Conservation (phyloP, 2,888 invertebrate genomes). For the Heliconius charithonia region DNA sequence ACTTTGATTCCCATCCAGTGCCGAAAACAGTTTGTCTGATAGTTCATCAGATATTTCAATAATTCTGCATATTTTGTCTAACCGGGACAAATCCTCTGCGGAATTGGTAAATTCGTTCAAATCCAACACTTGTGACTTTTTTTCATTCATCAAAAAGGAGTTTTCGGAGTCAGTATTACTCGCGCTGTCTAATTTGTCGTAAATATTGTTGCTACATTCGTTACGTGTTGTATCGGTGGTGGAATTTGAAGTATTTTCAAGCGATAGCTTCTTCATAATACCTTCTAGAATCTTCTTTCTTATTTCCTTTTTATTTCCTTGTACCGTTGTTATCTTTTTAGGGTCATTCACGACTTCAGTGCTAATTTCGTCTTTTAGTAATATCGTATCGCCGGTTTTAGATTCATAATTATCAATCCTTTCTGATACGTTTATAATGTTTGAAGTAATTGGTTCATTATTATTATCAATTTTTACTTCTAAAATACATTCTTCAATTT, state of each 20-base stretch:
- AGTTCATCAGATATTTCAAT: slow-evolving; percentile 80
- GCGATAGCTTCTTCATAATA: slow-evolving; percentile 38
- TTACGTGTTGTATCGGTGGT: slow-evolving; percentile 52
- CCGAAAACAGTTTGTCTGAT: slow-evolving; percentile 70
- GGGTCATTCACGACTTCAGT: not conserved
- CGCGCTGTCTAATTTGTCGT: slow-evolving; percentile 74
- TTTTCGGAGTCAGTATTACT: slow-evolving; percentile 70
- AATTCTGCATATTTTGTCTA: slow-evolving; percentile 76
- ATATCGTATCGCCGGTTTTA: not conserved
- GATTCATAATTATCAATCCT: not conserved
- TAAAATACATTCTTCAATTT: not conserved
- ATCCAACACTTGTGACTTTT: slow-evolving; percentile 70
- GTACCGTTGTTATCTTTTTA: not conserved
- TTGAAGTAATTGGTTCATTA: not conserved
- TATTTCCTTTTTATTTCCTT: slow-evolving; percentile 18
- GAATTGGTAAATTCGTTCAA: slow-evolving; percentile 71
- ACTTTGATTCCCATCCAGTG: slow-evolving; percentile 53
- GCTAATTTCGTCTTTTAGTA: not conserved
- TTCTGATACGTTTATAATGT: not conserved
- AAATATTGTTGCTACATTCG: slow-evolving; percentile 56
- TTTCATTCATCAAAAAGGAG: slow-evolving; percentile 68
- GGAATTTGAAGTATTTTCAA: slow-evolving; percentile 43
- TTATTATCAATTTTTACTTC: not conserved
- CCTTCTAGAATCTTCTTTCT: slow-evolving; percentile 40
- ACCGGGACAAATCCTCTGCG: slow-evolving; percentile 67